Conservation (phyloP, 2,113 vertebrate species). For the Aix galericulata region DNA sequence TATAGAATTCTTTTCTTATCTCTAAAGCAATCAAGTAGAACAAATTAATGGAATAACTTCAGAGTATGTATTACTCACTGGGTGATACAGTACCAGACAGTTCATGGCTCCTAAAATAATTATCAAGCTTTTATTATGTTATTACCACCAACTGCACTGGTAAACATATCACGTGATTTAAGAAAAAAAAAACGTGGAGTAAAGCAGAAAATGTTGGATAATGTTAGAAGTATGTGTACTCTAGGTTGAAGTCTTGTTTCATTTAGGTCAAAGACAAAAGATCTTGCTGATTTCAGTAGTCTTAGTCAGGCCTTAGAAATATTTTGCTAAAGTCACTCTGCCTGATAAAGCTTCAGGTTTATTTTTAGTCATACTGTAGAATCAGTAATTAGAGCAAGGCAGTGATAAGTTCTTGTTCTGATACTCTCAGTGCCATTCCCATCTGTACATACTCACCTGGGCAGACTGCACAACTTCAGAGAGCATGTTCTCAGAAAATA, state of each 20-base stretch:
- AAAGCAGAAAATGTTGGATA: not conserved
- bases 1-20: not conserved
- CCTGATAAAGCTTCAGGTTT: not conserved
- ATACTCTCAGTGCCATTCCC: not conserved
- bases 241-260: not conserved
- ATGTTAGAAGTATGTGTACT: not conserved
- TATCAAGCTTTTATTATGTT: slow-evolving; percentile 3
- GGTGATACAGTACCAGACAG: slow-evolving; percentile 50
- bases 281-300: slow-evolving; percentile 24
- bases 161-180: not conserved
- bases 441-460: not conserved
- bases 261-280: slow-evolving; percentile 20
- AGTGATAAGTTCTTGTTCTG: not conserved
- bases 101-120: not conserved
- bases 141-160: not conserved
- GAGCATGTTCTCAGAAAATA: not conserved
- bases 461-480: not conserved
- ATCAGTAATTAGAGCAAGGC: not conserved
- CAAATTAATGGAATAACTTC: slow-evolving; percentile 38
- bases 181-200: not conserved
- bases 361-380: not conserved
- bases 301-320: not conserved
- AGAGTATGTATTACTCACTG: slow-evolving; percentile 42
- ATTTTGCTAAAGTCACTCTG: not conserved
- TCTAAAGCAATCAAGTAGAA: slow-evolving; percentile 8